Base-by-base conservation (phyloP, 2,113 vertebrate genomes). In the Cygnus atratus region DNA sequence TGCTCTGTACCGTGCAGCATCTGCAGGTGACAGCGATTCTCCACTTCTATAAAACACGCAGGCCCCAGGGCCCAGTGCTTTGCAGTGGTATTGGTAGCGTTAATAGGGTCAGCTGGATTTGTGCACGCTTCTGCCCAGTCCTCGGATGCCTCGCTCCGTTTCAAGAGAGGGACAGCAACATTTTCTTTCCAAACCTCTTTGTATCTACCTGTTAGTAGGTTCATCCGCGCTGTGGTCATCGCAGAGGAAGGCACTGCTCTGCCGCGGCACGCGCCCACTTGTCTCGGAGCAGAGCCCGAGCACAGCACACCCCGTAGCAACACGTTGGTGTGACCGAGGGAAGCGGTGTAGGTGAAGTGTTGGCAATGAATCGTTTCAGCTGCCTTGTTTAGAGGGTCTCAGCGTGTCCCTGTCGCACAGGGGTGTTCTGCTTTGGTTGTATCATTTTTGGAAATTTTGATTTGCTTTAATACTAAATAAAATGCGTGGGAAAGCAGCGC, bases 131-230 rank as follows among this genome's bases (percentile, higher is more conserved):
- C 70, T 74, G 66, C 61, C 2, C 6, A 13, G 26, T 29, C 71
- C 62, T 76, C 17, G 0, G 0, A 54, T 50, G 48, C 19, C 21
- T 48, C 6, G 0, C 48, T 41, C 55, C 3, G 1, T 19, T 33
- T 22, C 31, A 52, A 13, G 3, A 3, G 37, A 35, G 35, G 50
- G 29, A 13, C 5, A 41, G n/a, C 29, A 21, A 10, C 3, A 4
- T 50, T 68, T 55, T 39, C 4, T 19, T 61, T 79, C 39, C 54
- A 11, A 25, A 1, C 66, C 39, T 41, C 75, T 75, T 46, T 79
- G 66, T 91, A 19, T 29, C 52, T 86, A n/a, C 52, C n/a, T 54
- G 55, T 35, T 16, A 9, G 8, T 19, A 44, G 77, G 48, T n/a
- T 70, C 63, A 16, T 84, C 59, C 66, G 87, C 4, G 0, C n/a